Evolutionary conservation across 2,797 vertebrate species (phyloP), one percentile per base, ranked within the genome.

Genomic region (Pogonophryne albipinna): DNA sequence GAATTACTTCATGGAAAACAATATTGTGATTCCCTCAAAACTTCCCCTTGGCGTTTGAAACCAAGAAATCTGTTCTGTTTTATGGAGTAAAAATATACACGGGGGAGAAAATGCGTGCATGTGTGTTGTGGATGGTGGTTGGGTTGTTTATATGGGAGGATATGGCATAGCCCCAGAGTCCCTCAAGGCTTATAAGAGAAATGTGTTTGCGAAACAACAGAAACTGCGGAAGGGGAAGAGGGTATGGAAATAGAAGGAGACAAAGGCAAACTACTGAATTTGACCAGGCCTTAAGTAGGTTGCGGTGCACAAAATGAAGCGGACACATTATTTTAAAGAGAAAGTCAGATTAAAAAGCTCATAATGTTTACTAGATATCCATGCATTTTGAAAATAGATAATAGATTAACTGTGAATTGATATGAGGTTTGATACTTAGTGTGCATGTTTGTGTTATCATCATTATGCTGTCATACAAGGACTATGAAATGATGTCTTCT

Each of bases 121-220:
- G 34, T 38, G 34, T 38, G 34, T 38, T 90, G 87, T 88, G 85
- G 81, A 85, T 80, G 80, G 82, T 13, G 82, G 89, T 92, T 63
- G 70, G 82, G 50, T 90, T 91, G 89, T 92, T 94, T 91, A 91
- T 89, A 92, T 86, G 87, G 80, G 85, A 90, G 89, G 89, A 91
- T 89, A 90, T 90, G 91, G 78, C 89, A 87, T 89, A 80, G 86
- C 79, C 74, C 78, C 52, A 61, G 61, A 71, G 74, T 91, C 91
- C 91, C 89, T 82, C 69, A 23, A 87, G 89, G 62, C 83, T 85
- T 70, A 71, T 88, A 89, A 88, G 80, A 88, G 82, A 82, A 76
- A 59, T 76, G 84, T 87, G 89, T 91, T 92, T 90, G 87, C 87
- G 80, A 86, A 91, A 89, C 88, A 90, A 87, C 88, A 88, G 84